Percentiles rank a stretch among this genome's conserved stretches.
Conservation (phyloP, 2,113 vertebrate genomes). For the Gadus macrocephalus region DNA sequence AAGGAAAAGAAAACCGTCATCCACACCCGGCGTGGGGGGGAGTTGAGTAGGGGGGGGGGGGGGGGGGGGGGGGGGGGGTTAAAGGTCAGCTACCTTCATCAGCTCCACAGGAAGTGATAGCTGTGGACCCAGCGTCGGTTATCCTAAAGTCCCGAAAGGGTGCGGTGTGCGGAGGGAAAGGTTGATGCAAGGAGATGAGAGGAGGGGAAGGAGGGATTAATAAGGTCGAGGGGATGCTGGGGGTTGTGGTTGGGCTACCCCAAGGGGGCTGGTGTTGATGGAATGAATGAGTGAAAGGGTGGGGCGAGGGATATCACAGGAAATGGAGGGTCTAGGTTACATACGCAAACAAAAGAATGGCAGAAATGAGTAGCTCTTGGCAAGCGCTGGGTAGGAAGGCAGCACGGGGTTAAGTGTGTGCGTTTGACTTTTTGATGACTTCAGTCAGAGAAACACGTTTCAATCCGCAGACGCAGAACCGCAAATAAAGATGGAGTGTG, state of each 20-base stretch:
- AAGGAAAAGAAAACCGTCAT: no score
- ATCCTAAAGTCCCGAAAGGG: conserved; percentile 23
- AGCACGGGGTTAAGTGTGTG: conserved; percentile 12
- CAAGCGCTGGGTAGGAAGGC: conserved; percentile 22
- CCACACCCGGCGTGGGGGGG: no score
- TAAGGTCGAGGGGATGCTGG: neutral
- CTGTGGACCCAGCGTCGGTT: conserved; percentile 20
- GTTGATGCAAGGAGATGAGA: neutral
- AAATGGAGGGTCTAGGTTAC: conserved; percentile 16
- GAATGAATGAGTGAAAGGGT: neutral
- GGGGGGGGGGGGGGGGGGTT: neutral
- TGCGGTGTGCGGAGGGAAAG: neutral
- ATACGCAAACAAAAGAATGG: neutral
- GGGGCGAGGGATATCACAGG: neutral
- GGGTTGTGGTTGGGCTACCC: no score
- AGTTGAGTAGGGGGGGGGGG: neutral
- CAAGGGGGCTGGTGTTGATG: conserved; percentile 18
- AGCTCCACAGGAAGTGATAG: conserved; percentile 29
- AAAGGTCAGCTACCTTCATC: neutral
- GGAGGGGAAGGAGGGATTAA: neutral
- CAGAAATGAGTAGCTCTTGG: conserved; percentile 2
- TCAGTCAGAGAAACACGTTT: conserved; percentile 39
- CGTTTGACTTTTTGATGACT: conserved; percentile 33
- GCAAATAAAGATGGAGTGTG: conserved; percentile 34
- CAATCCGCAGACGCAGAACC: conserved; percentile 44